These are phyloP conservation scores for Ferdinandea cuprea DNA, from an alignment of 2,888 invertebrate genomes.

Conservation along the genomic window DNA sequence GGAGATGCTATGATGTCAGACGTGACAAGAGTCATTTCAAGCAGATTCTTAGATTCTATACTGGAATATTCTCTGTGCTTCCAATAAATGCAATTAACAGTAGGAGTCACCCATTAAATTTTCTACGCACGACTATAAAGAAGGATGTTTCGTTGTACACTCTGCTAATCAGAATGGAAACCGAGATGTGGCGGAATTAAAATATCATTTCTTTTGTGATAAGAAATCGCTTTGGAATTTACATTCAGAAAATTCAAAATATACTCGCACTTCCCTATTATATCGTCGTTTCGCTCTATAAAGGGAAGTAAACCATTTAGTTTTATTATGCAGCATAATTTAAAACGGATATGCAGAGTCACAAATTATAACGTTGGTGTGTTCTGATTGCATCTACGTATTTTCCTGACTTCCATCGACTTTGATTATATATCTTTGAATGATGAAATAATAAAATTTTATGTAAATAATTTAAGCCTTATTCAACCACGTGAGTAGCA, in stretches of 20 bases:
- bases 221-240: conserved; percentile 41
- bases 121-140: conserved; percentile 65
- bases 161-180: conserved; percentile 47
- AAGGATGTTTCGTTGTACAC: conserved; percentile 52
- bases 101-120: conserved; percentile 71
- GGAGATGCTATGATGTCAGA: conserved; percentile 51
- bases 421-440: too few relatives aligned
- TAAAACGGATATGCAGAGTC: conserved; percentile 71
- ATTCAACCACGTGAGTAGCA: too few relatives aligned
- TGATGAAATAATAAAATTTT: too few relatives aligned
- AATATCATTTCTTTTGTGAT: conserved; percentile 66
- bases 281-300: conserved; percentile 20
- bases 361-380: too few relatives aligned
- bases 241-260: conserved; percentile 34
- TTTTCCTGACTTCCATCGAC: too few relatives aligned
- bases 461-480: too few relatives aligned
- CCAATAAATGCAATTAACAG: conserved; percentile 64
- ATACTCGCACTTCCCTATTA: conserved; percentile 41
- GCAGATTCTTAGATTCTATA: conserved; percentile 55
- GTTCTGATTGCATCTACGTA: too few relatives aligned
- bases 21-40: conserved; percentile 52
- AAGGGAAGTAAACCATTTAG: conserved; percentile 69
- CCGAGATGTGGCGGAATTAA: conserved; percentile 64
- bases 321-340: conserved; percentile 69
- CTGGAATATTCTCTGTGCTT: conserved; percentile 30